Evolutionary conservation across 2,888 invertebrate genomes (phyloP), one percentile per base, ranked within the genome.

Genomic region (Nezara viridula): DNA sequence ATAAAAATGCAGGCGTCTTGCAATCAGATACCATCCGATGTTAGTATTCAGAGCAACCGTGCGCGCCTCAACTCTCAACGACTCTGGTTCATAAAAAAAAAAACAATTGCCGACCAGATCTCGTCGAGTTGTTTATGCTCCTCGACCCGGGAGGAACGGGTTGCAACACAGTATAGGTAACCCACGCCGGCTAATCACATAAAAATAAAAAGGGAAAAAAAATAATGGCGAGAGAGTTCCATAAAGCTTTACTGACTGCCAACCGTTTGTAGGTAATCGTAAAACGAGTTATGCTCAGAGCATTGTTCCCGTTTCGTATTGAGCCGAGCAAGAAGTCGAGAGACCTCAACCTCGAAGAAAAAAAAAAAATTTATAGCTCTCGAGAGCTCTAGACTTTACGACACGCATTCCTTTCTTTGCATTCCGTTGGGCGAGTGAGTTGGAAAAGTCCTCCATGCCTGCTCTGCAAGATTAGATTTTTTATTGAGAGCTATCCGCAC

Each of bases 321-420:
- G 66, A 60, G 27, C 27, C 14, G 16, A 32, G 66, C 66, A 32
- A 66, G 66, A 66, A 66, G 32, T 66, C 5, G 21, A 19, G 66
- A 32, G 60, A 66, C 32, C 66, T 66, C 32, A 66, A 32, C 66
- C 32, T 66, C 32, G 7, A 66, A 66, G 66, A 19, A 37, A 19
- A 32, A 32, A 32, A 66, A 66, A 66, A 60, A 32, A 32, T 32
- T 52, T 32, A 66, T 66, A 32, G 66, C 66, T 14, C 66, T 6
- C 6, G 27, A 32, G 32, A 9, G n/a, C 27, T 60, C 60, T 27
- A n/a, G n/a, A 66, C 16, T 66, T 66, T 66, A 66, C 32, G 66
- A 66, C 66, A 66, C 66, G 66, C 27, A 32, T 66, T 66, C 66
- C 21, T 66, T 66, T 66, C 66, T 32, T 66, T 66, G 66, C 66